Evolutionary conservation across 2,113 vertebrate species (phyloP).

Genomic region (Oryzias celebensis): DNA sequence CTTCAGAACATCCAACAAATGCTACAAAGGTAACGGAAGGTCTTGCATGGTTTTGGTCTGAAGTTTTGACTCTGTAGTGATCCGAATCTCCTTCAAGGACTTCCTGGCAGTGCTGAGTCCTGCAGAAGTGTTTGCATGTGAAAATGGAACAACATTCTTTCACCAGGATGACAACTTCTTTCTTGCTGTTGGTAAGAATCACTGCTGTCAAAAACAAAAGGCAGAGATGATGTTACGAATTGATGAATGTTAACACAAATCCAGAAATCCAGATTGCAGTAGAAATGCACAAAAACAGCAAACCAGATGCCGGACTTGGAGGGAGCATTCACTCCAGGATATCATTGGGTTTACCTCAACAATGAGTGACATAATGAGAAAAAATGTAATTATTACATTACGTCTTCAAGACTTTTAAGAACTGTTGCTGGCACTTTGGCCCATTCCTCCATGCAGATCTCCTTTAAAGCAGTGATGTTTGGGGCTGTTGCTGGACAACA

Average conservation of each 20-base stretch:
- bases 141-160: slow-evolving; percentile 60
- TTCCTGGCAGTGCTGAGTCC: slow-evolving; percentile 38
- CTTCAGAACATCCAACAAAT: slow-evolving; percentile 8
- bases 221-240: neutral
- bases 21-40: slow-evolving; percentile 39
- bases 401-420: too few species aligned
- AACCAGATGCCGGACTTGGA: too few species aligned
- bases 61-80: neutral
- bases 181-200: slow-evolving; percentile 62
- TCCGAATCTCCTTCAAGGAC: slow-evolving; percentile 25
- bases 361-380: too few species aligned
- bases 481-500: too few species aligned
- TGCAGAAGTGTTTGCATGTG: slow-evolving; percentile 67
- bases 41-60: neutral
- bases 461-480: too few species aligned
- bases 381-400: too few species aligned
- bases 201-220: neutral
- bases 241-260: neutral
- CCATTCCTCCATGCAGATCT: too few species aligned
- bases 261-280: too few species aligned
- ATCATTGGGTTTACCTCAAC: too few species aligned
- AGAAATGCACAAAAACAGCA: too few species aligned
- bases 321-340: too few species aligned
- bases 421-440: too few species aligned
- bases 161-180: slow-evolving; percentile 63